A percentile compares a stretch with the other conserved stretches of the same genome.
Conservation (phyloP, 2,797 vertebrate species). For the Cirrhinus molitorella region DNA sequence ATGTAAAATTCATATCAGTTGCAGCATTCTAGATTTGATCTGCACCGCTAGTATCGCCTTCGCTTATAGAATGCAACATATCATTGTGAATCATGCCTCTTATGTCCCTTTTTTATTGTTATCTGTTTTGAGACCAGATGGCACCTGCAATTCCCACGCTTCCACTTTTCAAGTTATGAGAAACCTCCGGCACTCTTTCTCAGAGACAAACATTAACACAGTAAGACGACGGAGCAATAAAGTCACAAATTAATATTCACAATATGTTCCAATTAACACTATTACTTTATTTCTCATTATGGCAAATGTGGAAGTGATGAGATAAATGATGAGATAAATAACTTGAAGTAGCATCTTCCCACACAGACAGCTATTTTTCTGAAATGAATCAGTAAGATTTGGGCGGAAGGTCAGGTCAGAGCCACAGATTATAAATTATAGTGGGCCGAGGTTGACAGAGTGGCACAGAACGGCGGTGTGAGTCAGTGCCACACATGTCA, state of each 20-base stretch:
- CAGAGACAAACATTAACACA: not conserved
- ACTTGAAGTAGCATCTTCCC: slow-evolving; percentile 20
- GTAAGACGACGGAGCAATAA: not conserved
- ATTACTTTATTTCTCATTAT: slow-evolving; percentile 24
- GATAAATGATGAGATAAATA: slow-evolving; percentile 14
- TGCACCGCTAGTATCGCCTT: not conserved
- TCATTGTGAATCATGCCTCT: slow-evolving; percentile 10
- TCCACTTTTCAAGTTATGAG: slow-evolving; percentile 25
- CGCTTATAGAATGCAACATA: not conserved
- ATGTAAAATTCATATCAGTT: not conserved
- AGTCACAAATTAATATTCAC: slow-evolving; percentile 6
- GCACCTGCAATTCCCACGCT: slow-evolving; percentile 10
- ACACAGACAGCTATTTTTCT: slow-evolving; percentile 15
- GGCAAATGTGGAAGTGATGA: slow-evolving; percentile 9
- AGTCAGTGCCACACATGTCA: not conserved
- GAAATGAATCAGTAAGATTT: slow-evolving; percentile 30
- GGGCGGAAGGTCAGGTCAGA: slow-evolving; percentile 8
- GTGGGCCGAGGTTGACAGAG: slow-evolving; percentile 15
- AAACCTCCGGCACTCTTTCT: not conserved
- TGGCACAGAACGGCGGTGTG: not conserved
- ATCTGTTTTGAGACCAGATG: slow-evolving; percentile 22
- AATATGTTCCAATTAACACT: slow-evolving; percentile 20
- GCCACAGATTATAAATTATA: not conserved
- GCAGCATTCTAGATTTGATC: not conserved
- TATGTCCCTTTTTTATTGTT: slow-evolving; percentile 5